phyloP scores from a whole-genome alignment of 23 tunicate species.

The Corella eumyota region DNA sequence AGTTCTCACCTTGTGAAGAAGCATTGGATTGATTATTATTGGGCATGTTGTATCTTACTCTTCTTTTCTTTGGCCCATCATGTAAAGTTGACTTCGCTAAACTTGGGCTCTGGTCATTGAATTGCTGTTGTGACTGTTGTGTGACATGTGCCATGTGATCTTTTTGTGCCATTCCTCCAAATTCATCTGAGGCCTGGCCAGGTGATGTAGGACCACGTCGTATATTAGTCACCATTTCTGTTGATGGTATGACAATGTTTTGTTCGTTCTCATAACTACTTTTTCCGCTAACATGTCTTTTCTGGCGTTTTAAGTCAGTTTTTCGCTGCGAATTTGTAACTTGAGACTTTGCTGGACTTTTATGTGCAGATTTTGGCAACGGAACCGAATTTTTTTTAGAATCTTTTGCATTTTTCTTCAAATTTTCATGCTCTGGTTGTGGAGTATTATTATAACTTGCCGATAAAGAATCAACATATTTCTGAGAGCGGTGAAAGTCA shows the following conservation, averaged over 20 bases:
- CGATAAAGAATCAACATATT: not conserved
- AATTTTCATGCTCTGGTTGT: too few relatives aligned
- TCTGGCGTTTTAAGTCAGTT: conserved; percentile 17
- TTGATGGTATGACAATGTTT: too few relatives aligned
- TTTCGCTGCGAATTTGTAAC: conserved; percentile 4
- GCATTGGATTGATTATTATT: conserved; percentile 7
- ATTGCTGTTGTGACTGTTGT: not conserved
- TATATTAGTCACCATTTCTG: too few relatives aligned
- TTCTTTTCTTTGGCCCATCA: conserved; percentile 38
- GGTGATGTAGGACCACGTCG: conserved; percentile 8
- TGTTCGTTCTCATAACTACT: too few relatives aligned
- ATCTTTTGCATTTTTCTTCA: too few relatives aligned
- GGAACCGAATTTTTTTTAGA: too few relatives aligned
- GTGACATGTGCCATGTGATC: too few relatives aligned
- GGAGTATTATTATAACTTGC: too few relatives aligned
- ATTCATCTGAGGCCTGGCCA: conserved; percentile 11
- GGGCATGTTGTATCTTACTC: conserved; percentile 38
- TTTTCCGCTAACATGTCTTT: conserved; percentile 40
- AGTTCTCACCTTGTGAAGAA: conserved; percentile 30
- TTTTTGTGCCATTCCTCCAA: not conserved
- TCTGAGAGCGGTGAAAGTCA: too few relatives aligned
- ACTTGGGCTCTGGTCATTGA: conserved; percentile 12
- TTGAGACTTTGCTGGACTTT: too few relatives aligned
- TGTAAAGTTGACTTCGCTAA: conserved; percentile 35
- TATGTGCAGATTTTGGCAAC: too few relatives aligned